Evolutionary conservation across 2,797 vertebrate species (phyloP).

Genomic region (Crypturellus tataupa): DNA sequence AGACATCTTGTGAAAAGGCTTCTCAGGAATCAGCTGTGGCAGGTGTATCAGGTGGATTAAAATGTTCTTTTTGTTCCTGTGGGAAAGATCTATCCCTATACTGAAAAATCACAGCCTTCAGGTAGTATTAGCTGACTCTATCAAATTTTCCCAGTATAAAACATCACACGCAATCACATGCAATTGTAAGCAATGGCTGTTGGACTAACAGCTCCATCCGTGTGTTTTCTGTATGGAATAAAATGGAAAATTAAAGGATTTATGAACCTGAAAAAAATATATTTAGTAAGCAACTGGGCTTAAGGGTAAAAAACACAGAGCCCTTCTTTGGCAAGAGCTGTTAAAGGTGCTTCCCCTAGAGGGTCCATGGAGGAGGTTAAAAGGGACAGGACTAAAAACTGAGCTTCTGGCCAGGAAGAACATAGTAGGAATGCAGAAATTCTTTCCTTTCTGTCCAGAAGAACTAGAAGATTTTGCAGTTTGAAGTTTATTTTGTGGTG

Average conservation of each 20-base stretch:
- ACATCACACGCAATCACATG: rapidly evolving
- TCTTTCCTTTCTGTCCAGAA: not conserved
- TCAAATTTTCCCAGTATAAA: not conserved
- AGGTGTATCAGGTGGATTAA: not conserved
- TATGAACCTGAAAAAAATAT: not conserved
- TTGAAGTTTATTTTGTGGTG: not conserved
- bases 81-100: not conserved
- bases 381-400: not conserved
- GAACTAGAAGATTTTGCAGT: not conserved
- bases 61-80: not conserved
- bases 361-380: not conserved
- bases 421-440: not conserved
- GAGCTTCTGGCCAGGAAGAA: not conserved
- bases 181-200: rapidly evolving
- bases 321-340: not conserved
- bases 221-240: not conserved
- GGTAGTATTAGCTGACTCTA: not conserved
- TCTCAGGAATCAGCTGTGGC: not conserved
- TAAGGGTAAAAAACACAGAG: not conserved
- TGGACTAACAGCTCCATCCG: rapidly evolving
- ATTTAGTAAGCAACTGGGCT: not conserved
- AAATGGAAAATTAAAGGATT: not conserved
- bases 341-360: not conserved
- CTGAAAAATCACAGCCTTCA: not conserved
- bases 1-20: not conserved